phyloP scores from a whole-genome alignment of 2,888 invertebrate genomes.

The Rhimphoctona megacephalus region DNA sequence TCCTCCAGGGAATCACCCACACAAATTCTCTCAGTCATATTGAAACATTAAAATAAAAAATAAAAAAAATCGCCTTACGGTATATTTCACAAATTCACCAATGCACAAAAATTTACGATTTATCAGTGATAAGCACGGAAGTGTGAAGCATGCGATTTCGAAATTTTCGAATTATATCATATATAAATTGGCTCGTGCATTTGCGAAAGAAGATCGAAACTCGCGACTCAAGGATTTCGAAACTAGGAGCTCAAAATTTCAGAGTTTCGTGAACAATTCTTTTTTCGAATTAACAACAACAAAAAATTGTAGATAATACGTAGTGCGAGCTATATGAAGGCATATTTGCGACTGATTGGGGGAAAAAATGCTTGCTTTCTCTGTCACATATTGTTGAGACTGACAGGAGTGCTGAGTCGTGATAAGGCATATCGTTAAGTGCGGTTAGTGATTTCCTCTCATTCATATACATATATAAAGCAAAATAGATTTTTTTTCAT shows the following conservation, averaged over 20 bases:
- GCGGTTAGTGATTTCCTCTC: slow-evolving; percentile 42
- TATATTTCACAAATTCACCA: not conserved
- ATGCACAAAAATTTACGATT: not conserved
- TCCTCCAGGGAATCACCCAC: slow-evolving; percentile 83
- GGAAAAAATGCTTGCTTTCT: slow-evolving; percentile 28
- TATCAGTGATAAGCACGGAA: not conserved
- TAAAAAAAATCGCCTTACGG: not conserved
- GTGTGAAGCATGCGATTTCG: too few species aligned
- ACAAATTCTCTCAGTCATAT: slow-evolving; percentile 57
- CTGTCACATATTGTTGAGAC: slow-evolving; percentile 6
- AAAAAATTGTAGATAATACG: slow-evolving; percentile 1
- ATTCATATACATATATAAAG: not conserved
- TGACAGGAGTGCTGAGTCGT: slow-evolving; percentile 45
- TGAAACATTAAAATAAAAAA: too few species aligned
- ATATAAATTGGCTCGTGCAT: too few species aligned
- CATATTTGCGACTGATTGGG: slow-evolving; percentile 58
- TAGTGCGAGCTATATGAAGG: slow-evolving; percentile 22
- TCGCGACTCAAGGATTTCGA: too few species aligned
- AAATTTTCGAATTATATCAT: too few species aligned
- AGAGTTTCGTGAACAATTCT: not conserved
- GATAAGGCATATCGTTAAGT: slow-evolving; percentile 54
- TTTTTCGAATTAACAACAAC: not conserved
- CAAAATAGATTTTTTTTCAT: not conserved
- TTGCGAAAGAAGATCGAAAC: too few species aligned
- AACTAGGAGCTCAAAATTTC: too few species aligned